Base-by-base conservation (phyloP, 1,140 invertebrate species). In the Drosophila pachea region DNA sequence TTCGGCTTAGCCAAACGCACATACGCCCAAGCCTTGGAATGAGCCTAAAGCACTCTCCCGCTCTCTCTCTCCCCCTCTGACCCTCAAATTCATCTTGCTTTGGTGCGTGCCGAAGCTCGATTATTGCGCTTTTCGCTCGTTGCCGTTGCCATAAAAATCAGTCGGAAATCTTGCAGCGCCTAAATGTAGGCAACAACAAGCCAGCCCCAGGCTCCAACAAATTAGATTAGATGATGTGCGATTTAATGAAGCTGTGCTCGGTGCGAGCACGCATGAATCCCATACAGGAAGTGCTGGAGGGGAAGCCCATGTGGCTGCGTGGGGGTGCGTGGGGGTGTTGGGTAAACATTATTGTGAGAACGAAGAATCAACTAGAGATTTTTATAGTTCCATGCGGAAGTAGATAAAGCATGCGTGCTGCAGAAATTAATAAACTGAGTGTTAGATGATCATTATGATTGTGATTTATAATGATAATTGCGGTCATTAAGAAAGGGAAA, bases 221-320 rank as follows among this genome's bases (percentile, higher is more conserved):
- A 86, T 86, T 73, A 77, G 81, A 86, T 86, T 68, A 84, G 74
- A 86, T 86, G 74, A 86, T 86, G 81, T 86, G 81, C 71, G 68
- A 86, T 86, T 22, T 22, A 81, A 86, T 86, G 81, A 86, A 77
- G 68, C 68, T 74, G 72, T 74, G 59, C 35, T n/a, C 12, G 48
- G 56, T 43, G 29, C 22, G 31, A n/a, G 2, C n/a, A 49, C 45
- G 29, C 29, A n/a, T 47, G 29, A 29, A 9, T n/a, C n/a, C n/a
- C n/a, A n/a, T n/a, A n/a, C 22, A 22, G 22, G 1, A 22, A 22
- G 22, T 1, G 3, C 22, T 22, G 22, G 22, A 42, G 5, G 11
- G 40, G 11, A 42, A 42, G 0, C n/a, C n/a, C 12, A 7, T 42
- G 11, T 42, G n/a, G n/a, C n/a, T n/a, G n/a, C 12, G 38, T 40